A percentile compares a stretch with the other conserved stretches of the same genome.
phyloP scores from a whole-genome alignment of 2,797 vertebrate species.

The Rousettus madagascariensis region DNA sequence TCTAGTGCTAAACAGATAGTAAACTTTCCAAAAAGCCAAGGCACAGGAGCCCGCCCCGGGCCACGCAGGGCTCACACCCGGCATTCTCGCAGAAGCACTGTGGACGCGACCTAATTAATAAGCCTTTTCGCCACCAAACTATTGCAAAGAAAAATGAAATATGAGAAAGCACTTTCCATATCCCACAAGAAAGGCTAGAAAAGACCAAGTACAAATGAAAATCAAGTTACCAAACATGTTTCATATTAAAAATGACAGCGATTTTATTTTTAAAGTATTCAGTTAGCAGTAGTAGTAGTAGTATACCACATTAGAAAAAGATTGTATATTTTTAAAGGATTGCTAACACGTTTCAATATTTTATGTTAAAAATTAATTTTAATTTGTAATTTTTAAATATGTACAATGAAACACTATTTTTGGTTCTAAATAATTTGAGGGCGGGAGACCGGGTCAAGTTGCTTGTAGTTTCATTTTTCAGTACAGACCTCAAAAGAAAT shows the following conservation, averaged over 20 bases:
- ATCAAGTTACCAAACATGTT: not conserved
- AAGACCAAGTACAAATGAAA: conserved; percentile 24
- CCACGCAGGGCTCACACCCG: not conserved
- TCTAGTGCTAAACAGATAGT: not conserved
- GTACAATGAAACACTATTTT: conserved; percentile 14
- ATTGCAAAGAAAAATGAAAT: not conserved
- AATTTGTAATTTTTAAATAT: not conserved
- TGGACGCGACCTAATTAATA: not conserved
- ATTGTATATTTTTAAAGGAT: not conserved
- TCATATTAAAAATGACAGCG: conserved; percentile 23
- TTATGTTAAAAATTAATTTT: not conserved
- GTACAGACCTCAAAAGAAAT: not conserved
- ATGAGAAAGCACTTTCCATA: not conserved
- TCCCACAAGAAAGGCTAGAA: not conserved
- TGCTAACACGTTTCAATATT: conserved; percentile 7
- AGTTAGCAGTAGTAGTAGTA: not conserved
- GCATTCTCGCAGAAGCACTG: not conserved
- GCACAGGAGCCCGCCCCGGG: not conserved
- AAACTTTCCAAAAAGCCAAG: not conserved
- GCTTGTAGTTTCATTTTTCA: conserved; percentile 1
- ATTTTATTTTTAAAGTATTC: conserved; percentile 36
- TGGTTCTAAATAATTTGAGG: not conserved
- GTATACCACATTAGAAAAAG: not conserved
- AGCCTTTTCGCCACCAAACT: not conserved
- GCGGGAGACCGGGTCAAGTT: not conserved